Conservation (phyloP, 2,888 invertebrate genomes). For the Chloromyia formosa region DNA sequence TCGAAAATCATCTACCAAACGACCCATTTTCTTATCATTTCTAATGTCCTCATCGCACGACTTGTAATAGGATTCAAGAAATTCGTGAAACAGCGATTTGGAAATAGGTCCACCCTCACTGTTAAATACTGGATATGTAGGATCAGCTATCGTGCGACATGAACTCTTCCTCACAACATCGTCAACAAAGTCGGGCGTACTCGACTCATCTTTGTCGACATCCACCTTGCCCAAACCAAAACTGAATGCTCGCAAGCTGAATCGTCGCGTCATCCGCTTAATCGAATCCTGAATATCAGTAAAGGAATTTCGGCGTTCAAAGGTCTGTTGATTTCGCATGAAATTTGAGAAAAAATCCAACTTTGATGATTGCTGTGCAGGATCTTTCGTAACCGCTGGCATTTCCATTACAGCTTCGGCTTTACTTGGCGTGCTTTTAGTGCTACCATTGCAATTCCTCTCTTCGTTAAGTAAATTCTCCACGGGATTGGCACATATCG, state of each 20-base stretch:
- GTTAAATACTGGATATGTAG: constrained; percentile 79
- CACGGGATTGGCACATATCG: constrained; percentile 76
- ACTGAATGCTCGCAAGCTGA: constrained; percentile 68
- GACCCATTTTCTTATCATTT: constrained; percentile 56
- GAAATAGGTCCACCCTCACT: constrained; percentile 79
- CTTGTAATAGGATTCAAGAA: constrained; percentile 73
- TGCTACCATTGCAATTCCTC: constrained; percentile 48
- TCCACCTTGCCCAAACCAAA: constrained; percentile 64
- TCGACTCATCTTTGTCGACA: constrained; percentile 53
- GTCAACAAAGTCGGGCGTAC: constrained; percentile 52
- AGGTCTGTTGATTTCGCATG: constrained; percentile 58
- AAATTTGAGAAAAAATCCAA: constrained; percentile 61
- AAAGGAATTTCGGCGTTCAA: constrained; percentile 67
- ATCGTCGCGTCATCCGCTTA: constrained; percentile 68
- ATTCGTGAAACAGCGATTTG: constrained; percentile 75
- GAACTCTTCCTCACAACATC: constrained; percentile 61
- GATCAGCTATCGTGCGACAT: constrained; percentile 80
- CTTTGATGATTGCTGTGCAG: constrained; percentile 11
- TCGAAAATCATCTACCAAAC: constrained; percentile 57
- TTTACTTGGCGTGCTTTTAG: constrained; percentile 50
- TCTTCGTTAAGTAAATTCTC: constrained; percentile 53
- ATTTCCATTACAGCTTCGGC: constrained; percentile 52
- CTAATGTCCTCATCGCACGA: constrained; percentile 60
- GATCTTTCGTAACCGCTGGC: neutral
- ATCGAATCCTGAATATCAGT: constrained; percentile 72